These are phyloP conservation scores for Cryptocheilus praepositus DNA, from an alignment of 2,888 invertebrate species.

Conservation along the genomic window DNA sequence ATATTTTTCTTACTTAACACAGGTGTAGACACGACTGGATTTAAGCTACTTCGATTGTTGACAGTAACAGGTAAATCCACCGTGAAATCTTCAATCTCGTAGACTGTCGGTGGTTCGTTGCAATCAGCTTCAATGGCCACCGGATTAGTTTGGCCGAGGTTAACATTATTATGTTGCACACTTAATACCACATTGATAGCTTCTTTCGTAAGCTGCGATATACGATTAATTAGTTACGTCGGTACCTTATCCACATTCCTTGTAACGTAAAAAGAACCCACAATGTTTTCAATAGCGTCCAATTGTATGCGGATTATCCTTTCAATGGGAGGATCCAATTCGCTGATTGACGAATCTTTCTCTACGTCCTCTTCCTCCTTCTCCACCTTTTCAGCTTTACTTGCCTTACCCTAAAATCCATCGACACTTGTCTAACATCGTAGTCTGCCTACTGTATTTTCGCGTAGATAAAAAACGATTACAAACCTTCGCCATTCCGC, in stretches of 20 bases:
- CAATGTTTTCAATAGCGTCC: constrained; percentile 60
- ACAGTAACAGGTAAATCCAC: constrained; percentile 36
- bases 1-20: constrained; percentile 52
- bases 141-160: constrained; percentile 54
- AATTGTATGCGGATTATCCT: constrained; percentile 47
- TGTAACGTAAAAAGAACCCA: constrained; percentile 44
- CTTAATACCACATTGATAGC: constrained; percentile 37
- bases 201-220: constrained; percentile 41
- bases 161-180: constrained; percentile 50
- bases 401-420: too few relatives aligned
- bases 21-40: constrained; percentile 54
- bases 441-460: background rate
- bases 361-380: too few relatives aligned
- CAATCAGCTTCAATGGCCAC: constrained; percentile 46
- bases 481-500: too few relatives aligned
- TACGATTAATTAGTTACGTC: background rate
- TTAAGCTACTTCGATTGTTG: constrained; percentile 35
- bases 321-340: constrained; percentile 13
- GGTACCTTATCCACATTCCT: background rate
- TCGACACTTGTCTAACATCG: too few relatives aligned
- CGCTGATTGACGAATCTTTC: too few relatives aligned
- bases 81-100: constrained; percentile 45
- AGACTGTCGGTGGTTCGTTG: constrained; percentile 29
- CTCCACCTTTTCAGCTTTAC: too few relatives aligned
- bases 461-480: too few relatives aligned